These are phyloP conservation scores for Thereuonema tuberculata DNA, from an alignment of 1,140 invertebrate genomes.

Conservation along the genomic window DNA sequence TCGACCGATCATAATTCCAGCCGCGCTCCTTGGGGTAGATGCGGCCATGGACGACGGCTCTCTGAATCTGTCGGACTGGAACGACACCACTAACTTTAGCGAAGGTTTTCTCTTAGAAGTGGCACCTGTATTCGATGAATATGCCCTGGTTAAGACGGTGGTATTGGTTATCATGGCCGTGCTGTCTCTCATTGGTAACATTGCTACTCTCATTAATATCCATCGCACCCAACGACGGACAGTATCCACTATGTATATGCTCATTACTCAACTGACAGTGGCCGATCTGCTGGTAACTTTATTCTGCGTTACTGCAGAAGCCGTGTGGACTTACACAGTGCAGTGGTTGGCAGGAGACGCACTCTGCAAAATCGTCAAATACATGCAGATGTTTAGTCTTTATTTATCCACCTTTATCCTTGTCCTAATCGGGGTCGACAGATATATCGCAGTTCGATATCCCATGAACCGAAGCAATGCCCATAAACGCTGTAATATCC, in stretches of 20 bases:
- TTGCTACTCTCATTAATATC: conserved; percentile 58
- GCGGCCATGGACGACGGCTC: no score
- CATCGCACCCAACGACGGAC: conserved; percentile 34
- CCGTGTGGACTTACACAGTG: conserved; percentile 59
- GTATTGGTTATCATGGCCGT: conserved; percentile 50
- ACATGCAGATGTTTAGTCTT: conserved; percentile 61
- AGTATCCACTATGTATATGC: conserved; percentile 51
- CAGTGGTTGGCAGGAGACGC: conserved; percentile 62
- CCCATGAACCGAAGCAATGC: conserved; percentile 59
- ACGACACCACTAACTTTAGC: no score
- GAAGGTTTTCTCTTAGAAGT: no score
- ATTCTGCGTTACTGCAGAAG: conserved; percentile 63
- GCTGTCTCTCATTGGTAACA: conserved; percentile 55
- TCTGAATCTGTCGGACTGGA: no score
- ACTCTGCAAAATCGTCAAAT: conserved; percentile 66
- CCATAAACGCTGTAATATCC: conserved; percentile 40
- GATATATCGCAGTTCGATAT: conserved; percentile 59
- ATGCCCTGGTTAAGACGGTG: conserved; percentile 43
- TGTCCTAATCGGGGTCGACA: conserved; percentile 63
- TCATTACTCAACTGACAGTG: conserved; percentile 52
- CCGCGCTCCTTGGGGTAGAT: no score
- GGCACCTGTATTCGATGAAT: conserved; percentile 21
- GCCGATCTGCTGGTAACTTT: conserved; percentile 62
- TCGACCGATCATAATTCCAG: no score
- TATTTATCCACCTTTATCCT: conserved; percentile 71